Evolutionary conservation across 2,113 vertebrate genomes (phyloP).

Genomic region (Tenebrosternarchus preto): DNA sequence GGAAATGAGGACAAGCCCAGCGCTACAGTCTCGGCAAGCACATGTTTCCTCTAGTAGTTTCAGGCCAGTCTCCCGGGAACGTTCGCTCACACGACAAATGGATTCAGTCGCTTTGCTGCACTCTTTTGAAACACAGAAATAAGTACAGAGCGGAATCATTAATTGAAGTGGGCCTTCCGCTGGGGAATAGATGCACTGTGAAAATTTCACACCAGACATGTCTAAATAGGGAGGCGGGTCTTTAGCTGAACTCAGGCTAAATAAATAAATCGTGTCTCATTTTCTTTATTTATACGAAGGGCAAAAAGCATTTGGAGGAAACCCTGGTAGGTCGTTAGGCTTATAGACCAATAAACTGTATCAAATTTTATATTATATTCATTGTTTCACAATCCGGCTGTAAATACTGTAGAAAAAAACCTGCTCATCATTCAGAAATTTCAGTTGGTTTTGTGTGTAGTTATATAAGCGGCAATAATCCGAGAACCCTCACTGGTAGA

Average conservation of each 20-base stretch:
- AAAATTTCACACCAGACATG: slow-evolving; percentile 50
- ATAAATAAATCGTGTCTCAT: slow-evolving; percentile 48
- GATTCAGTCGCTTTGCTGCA: slow-evolving; percentile 51
- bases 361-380: background rate
- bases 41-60: slow-evolving; percentile 54
- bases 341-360: slow-evolving; percentile 29
- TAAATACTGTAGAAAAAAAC: slow-evolving; percentile 25
- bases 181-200: slow-evolving; percentile 46
- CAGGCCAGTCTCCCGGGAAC: slow-evolving; percentile 57
- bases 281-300: slow-evolving; percentile 33
- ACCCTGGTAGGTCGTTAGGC: slow-evolving; percentile 28
- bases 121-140: slow-evolving; percentile 65
- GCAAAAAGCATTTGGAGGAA: slow-evolving; percentile 25
- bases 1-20: slow-evolving; percentile 49
- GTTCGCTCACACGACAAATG: slow-evolving; percentile 61
- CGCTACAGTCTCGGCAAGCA: slow-evolving; percentile 33
- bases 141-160: slow-evolving; percentile 61
- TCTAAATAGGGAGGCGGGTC: slow-evolving; percentile 54
- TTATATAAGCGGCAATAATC: background rate
- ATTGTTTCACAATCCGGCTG: background rate
- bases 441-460: background rate
- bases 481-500: background rate
- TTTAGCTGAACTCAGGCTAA: slow-evolving; percentile 57
- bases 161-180: slow-evolving; percentile 56
- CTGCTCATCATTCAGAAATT: background rate